These are phyloP conservation scores for Escarpia spicata DNA, from an alignment of 2,888 invertebrate genomes.

Conservation along the genomic window DNA sequence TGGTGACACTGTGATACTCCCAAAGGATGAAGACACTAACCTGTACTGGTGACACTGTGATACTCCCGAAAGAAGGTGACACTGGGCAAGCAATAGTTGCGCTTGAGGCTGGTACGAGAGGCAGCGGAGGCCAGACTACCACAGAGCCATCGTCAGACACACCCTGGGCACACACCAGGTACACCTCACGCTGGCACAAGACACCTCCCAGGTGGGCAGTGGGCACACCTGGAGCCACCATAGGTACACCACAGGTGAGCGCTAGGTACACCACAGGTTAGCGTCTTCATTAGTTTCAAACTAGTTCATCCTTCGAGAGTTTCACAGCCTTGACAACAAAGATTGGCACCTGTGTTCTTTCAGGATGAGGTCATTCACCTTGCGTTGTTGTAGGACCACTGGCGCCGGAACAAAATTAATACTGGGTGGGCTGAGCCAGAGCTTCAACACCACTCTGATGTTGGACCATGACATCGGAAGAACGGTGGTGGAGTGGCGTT, in stretches of 20 bases:
- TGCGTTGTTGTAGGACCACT: neutral
- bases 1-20: too few relatives aligned
- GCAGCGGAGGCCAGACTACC: neutral
- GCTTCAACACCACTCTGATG: too few relatives aligned
- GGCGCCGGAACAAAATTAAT: too few relatives aligned
- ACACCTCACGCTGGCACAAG: conserved; percentile 6
- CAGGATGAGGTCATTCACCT: neutral
- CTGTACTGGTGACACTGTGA: neutral
- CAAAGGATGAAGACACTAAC: too few relatives aligned
- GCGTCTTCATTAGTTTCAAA: neutral
- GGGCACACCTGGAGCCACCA: neutral
- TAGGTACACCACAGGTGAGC: neutral
- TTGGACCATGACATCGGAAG: too few relatives aligned
- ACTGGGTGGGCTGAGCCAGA: too few relatives aligned
- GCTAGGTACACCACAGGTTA: neutral
- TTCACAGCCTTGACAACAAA: neutral
- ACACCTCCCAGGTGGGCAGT: neutral
- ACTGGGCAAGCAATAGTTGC: neutral
- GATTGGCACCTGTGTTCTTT: neutral
- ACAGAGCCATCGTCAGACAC: neutral
- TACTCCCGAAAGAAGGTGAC: neutral
- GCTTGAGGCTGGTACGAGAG: neutral
- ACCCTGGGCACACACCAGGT: neutral
- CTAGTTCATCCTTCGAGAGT: neutral
- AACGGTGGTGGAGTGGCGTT: too few relatives aligned